phyloP scores from a whole-genome alignment of 2,888 invertebrate species.

The Ichneumon xanthorius region DNA sequence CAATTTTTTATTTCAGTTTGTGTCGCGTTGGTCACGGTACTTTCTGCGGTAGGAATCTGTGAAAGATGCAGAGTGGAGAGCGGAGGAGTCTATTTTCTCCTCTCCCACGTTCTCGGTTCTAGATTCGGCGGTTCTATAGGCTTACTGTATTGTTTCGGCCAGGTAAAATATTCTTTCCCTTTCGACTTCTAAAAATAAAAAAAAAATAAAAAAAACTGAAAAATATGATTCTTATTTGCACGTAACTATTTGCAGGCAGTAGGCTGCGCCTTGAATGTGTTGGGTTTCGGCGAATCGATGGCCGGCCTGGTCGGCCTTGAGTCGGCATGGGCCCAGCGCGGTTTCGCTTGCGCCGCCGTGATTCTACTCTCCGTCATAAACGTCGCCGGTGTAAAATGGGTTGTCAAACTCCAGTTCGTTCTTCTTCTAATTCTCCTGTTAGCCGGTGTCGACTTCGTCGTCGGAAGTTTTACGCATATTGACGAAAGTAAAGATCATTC shows the following conservation, averaged over 20 bases:
- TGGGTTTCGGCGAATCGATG: slow-evolving; percentile 99
- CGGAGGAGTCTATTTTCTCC: slow-evolving; percentile 98
- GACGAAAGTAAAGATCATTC: slow-evolving; percentile 87
- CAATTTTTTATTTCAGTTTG: slow-evolving; percentile 88
- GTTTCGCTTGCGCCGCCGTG: slow-evolving; percentile 95
- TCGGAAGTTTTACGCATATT: slow-evolving; percentile 94
- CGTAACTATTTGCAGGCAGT: slow-evolving; percentile 90
- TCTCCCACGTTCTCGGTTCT: slow-evolving; percentile 97
- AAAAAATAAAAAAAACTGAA: background rate
- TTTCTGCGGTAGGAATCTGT: slow-evolving; percentile 98
- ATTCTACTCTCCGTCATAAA: slow-evolving; percentile 95
- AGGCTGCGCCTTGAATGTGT: slow-evolving; percentile 97
- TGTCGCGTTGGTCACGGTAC: slow-evolving; percentile 95
- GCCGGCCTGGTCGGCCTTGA: slow-evolving; percentile 92
- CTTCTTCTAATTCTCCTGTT: slow-evolving; percentile 93
- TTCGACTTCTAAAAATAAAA: background rate
- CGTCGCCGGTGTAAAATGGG: slow-evolving; percentile 99
- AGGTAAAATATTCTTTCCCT: slow-evolving; percentile 87
- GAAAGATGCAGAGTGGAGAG: slow-evolving; percentile 97
- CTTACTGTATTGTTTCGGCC: slow-evolving; percentile 97
- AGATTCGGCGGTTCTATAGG: slow-evolving; percentile 97
- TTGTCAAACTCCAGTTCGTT: slow-evolving; percentile 96
- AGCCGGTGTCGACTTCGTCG: slow-evolving; percentile 96
- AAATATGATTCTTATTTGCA: slow-evolving; percentile 15
- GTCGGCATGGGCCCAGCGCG: slow-evolving; percentile 93